phyloP scores from a whole-genome alignment of 2,888 invertebrate species.

The Hymenopus coronatus region DNA sequence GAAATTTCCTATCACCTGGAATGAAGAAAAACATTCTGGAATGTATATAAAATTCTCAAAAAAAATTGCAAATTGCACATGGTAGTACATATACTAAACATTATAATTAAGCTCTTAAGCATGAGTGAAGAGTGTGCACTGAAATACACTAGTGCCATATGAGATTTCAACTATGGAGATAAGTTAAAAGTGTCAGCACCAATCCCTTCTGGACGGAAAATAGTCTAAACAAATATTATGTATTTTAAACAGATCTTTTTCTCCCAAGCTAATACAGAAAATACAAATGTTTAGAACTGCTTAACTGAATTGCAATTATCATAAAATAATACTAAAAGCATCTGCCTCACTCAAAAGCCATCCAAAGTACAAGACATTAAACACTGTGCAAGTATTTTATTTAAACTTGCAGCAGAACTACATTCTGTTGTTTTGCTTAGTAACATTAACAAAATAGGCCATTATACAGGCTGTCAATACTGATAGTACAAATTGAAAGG shows the following conservation, averaged over 20 bases:
- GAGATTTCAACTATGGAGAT: background rate
- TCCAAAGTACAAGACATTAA: too few relatives aligned
- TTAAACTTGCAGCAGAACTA: too few relatives aligned
- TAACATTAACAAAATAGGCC: too few relatives aligned
- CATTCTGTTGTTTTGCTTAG: too few relatives aligned
- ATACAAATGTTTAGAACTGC: background rate
- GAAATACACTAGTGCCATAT: background rate
- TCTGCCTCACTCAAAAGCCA: background rate
- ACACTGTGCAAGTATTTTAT: too few relatives aligned
- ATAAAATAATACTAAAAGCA: background rate
- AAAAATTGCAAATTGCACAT: background rate
- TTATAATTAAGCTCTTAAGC: background rate
- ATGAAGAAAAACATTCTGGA: background rate
- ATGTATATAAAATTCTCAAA: background rate
- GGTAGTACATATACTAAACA: background rate
- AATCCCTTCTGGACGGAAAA: background rate
- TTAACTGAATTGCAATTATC: background rate
- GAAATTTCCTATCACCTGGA: background rate
- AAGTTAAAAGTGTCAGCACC: background rate
- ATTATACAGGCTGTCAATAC: too few relatives aligned
- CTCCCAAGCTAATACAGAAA: background rate
- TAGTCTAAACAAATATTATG: background rate
- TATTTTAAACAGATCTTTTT: background rate
- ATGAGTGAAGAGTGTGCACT: background rate
- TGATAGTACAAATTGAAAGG: too few relatives aligned